Evolutionary conservation across 2,888 invertebrate genomes (phyloP).

Genomic region (Elmis aenea): DNA sequence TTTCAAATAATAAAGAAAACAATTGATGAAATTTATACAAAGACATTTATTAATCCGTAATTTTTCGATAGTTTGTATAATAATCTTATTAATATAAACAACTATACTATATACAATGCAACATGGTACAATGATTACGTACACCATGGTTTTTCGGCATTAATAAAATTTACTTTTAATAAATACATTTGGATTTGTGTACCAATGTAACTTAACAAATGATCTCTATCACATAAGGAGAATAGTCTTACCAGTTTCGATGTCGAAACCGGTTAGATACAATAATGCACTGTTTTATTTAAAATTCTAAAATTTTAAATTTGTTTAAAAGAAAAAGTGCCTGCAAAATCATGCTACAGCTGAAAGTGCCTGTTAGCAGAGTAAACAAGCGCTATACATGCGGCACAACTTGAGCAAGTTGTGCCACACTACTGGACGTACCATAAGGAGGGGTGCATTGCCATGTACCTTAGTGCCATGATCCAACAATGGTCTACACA

Average conservation of each 20-base stretch:
- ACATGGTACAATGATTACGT: constrained; percentile 43
- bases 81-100: constrained; percentile 47
- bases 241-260: constrained; percentile 3
- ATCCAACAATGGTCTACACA: constrained; percentile 35
- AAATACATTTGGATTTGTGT: constrained; percentile 21
- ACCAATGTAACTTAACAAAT: constrained; percentile 36
- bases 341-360: constrained; percentile 36
- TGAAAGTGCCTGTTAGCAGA: constrained; percentile 13
- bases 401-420: constrained; percentile 5
- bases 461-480: constrained; percentile 45
- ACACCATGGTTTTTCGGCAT: constrained; percentile 22
- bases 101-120: constrained; percentile 49
- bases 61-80: constrained; percentile 47
- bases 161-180: constrained; percentile 18
- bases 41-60: constrained; percentile 48
- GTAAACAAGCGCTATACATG: constrained; percentile 2
- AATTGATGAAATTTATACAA: constrained; percentile 40
- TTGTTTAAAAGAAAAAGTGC: constrained; percentile 28
- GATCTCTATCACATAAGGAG: constrained; percentile 38
- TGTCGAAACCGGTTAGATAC: background rate
- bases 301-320: constrained; percentile 16
- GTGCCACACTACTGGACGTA: constrained; percentile 40
- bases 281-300: background rate
- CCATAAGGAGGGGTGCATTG: constrained; percentile 47
- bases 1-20: too few relatives aligned